phyloP scores from a whole-genome alignment of 2,113 vertebrate genomes.

The Chroicocephalus ridibundus region DNA sequence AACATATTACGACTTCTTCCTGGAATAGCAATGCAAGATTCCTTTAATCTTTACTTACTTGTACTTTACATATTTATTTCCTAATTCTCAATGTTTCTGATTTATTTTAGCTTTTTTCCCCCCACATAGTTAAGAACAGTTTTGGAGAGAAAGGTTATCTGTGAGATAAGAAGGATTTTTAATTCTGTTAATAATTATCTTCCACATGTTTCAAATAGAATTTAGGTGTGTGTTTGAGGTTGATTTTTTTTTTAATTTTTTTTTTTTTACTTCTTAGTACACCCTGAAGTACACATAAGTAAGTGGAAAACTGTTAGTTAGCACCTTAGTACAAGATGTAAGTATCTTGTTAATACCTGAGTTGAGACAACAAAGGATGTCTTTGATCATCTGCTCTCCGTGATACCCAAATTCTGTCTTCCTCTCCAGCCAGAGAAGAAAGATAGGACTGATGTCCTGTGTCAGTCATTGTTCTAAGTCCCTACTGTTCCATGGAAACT shows the following conservation, averaged over 20 bases:
- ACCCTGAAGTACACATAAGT: background rate
- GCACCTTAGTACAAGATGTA: background rate
- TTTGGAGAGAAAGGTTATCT: no score
- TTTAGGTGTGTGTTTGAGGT: background rate
- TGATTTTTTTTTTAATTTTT: background rate
- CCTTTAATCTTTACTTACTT: background rate
- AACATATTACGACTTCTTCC: background rate
- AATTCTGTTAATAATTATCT: background rate
- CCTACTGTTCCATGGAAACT: background rate
- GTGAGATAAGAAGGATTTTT: background rate
- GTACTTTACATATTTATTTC: background rate
- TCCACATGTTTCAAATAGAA: background rate
- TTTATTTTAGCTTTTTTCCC: background rate
- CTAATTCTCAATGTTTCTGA: background rate
- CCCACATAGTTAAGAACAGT: background rate
- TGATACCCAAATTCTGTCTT: background rate
- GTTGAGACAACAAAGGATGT: background rate
- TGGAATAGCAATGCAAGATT: background rate
- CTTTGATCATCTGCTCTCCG: background rate
- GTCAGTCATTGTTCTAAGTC: background rate
- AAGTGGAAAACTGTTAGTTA: background rate
- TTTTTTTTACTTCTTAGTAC: background rate
- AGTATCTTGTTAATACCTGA: background rate
- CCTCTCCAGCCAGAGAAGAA: background rate
- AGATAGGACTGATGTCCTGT: background rate